These are phyloP conservation scores for Ceratothoa steindachneri DNA, from an alignment of 2,888 invertebrate species.

Conservation along the genomic window DNA sequence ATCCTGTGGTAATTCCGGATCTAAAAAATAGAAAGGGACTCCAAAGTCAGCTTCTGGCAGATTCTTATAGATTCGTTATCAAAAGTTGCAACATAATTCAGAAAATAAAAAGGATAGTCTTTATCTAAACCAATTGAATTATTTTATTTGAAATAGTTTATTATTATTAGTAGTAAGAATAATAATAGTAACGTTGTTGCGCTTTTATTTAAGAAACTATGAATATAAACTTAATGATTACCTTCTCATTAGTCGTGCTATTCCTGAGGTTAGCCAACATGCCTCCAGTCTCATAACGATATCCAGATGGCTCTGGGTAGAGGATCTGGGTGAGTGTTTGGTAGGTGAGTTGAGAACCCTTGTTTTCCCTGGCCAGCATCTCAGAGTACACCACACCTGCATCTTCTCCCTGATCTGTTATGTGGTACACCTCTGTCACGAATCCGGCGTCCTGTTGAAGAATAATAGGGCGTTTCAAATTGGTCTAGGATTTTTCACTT, in stretches of 20 bases:
- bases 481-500: no score
- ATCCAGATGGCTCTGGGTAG: constrained; percentile 77
- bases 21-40: constrained; percentile 27
- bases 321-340: constrained; percentile 64
- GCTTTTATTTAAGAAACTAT: no score
- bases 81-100: background rate
- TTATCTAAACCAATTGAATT: no score
- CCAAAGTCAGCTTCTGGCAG: no score
- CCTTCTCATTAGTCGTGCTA: constrained; percentile 75
- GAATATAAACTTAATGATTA: no score
- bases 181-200: no score
- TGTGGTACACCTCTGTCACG: constrained; percentile 85
- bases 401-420: constrained; percentile 81
- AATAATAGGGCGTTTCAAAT: no score
- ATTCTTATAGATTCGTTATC: no score
- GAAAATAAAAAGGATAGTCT: no score
- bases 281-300: constrained; percentile 80
- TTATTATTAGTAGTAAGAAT: no score
- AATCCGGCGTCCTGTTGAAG: constrained; percentile 64
- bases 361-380: constrained; percentile 82
- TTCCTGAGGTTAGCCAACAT: constrained; percentile 75
- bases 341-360: constrained; percentile 68
- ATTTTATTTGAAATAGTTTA: background rate
- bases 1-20: constrained; percentile 69
- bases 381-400: constrained; percentile 94